These are phyloP conservation scores for Solea senegalensis DNA, from an alignment of 2,113 vertebrate genomes.

Conservation along the genomic window DNA sequence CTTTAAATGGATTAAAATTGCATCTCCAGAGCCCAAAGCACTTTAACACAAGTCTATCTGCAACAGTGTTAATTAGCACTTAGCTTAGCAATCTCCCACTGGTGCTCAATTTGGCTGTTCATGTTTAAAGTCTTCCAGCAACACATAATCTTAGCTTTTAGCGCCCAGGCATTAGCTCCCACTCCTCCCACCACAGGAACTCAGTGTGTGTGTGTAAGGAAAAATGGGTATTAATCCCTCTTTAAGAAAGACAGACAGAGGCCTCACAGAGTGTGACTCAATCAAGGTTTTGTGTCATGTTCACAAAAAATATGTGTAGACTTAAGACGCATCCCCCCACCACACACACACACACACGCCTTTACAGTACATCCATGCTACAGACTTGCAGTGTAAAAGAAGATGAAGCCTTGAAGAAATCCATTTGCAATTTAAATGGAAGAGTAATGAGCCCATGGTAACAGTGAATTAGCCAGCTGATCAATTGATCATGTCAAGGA, in stretches of 20 bases:
- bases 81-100: constrained; percentile 47
- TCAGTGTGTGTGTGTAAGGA: constrained; percentile 18
- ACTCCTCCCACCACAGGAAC: constrained; percentile 61
- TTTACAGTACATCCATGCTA: background rate
- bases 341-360: too few species aligned
- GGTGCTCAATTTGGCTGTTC: constrained; percentile 48
- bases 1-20: background rate
- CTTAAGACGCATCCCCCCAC: too few species aligned
- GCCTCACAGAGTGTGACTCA: background rate
- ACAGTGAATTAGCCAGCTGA: constrained; percentile 85
- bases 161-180: constrained; percentile 63
- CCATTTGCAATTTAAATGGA: constrained; percentile 85
- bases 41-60: constrained; percentile 26
- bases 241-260: background rate
- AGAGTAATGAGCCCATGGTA: constrained; percentile 85
- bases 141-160: constrained; percentile 70
- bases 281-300: background rate
- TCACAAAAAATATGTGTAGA: constrained; percentile 13
- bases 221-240: too few species aligned
- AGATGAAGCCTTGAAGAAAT: constrained; percentile 72
- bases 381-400: constrained; percentile 21
- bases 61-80: constrained; percentile 35
- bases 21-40: background rate
- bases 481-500: constrained; percentile 87
- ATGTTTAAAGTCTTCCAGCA: constrained; percentile 67